Percentiles rank a stretch among this genome's conserved stretches.
phyloP scores from a whole-genome alignment of 92 coral and sea anemone species.

The Actinernus sp. region DNA sequence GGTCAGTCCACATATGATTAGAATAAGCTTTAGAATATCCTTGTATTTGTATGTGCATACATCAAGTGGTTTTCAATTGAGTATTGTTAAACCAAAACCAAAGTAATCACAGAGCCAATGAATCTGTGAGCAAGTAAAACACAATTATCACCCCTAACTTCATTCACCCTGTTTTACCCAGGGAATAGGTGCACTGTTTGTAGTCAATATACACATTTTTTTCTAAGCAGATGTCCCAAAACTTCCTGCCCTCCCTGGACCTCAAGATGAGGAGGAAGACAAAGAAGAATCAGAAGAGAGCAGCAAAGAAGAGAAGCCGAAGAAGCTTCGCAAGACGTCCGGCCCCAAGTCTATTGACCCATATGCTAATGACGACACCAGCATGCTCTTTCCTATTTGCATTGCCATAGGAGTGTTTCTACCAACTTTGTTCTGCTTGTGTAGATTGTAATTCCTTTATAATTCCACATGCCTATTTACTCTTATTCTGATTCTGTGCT shows the following conservation, averaged over 20 bases:
- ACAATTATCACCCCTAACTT: no score
- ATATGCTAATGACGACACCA: slow-evolving; percentile 95
- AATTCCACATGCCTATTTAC: no score
- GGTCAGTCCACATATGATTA: no score
- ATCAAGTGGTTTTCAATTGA: no score
- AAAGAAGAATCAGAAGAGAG: slow-evolving; percentile 80
- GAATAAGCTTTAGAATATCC: no score
- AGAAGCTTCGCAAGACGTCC: slow-evolving; percentile 84
- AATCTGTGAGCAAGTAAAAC: not conserved
- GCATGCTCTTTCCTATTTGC: slow-evolving; percentile 92
- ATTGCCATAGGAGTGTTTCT: slow-evolving; percentile 96
- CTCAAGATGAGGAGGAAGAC: slow-evolving; percentile 79
- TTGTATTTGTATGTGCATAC: no score
- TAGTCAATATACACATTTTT: no score
- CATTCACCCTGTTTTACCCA: no score
- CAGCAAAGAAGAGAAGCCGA: slow-evolving; percentile 82
- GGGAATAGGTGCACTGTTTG: no score
- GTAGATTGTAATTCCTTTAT: slow-evolving; percentile 90
- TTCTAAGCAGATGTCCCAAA: slow-evolving; percentile 88
- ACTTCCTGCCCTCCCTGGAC: slow-evolving; percentile 81
- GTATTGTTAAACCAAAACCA: no score
- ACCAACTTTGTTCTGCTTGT: slow-evolving; percentile 95
- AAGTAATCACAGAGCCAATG: no score
- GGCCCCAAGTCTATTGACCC: slow-evolving; percentile 94
- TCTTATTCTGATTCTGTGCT: no score